Conservation (phyloP, 2,888 invertebrate genomes). For the Muschampia plurimacula region DNA sequence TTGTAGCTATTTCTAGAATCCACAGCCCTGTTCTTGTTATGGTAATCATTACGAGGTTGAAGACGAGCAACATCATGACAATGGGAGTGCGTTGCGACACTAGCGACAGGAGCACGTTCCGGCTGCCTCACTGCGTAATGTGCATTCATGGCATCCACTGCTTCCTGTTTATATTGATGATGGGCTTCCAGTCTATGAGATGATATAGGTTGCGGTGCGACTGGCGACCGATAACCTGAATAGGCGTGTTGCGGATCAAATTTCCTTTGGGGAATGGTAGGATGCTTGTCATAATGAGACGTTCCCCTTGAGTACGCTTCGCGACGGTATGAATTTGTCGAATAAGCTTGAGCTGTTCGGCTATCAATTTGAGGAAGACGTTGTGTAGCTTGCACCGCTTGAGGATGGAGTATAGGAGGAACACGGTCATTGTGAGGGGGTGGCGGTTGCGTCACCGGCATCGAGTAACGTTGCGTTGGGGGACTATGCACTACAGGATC, state of each 20-base stretch:
- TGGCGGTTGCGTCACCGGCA: slow-evolving; percentile 65
- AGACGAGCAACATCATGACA: slow-evolving; percentile 64
- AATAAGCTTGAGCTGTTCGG: slow-evolving; percentile 64
- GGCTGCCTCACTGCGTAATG: slow-evolving; percentile 66
- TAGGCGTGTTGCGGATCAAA: slow-evolving; percentile 79
- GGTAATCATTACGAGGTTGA: slow-evolving; percentile 65
- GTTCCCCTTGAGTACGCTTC: slow-evolving; percentile 65
- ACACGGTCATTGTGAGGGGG: slow-evolving; percentile 79
- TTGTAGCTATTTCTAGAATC: slow-evolving; percentile 67
- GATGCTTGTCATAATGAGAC: slow-evolving; percentile 73
- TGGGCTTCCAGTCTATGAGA: slow-evolving; percentile 71
- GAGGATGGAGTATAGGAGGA: slow-evolving; percentile 80
- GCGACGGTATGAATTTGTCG: slow-evolving; percentile 64
- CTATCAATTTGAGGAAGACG: slow-evolving; percentile 61
- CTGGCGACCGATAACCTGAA: slow-evolving; percentile 70
- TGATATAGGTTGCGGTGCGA: slow-evolving; percentile 62
- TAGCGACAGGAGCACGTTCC: slow-evolving; percentile 66
- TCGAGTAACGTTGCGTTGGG: slow-evolving; percentile 66
- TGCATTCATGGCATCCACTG: slow-evolving; percentile 62
- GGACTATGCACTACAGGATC: slow-evolving; percentile 68
- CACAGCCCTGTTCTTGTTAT: slow-evolving; percentile 59
- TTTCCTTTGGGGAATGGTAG: slow-evolving; percentile 68
- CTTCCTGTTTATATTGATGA: slow-evolving; percentile 69
- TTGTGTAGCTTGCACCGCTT: slow-evolving; percentile 60
- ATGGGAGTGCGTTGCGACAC: slow-evolving; percentile 63